phyloP scores from a whole-genome alignment of 2,113 vertebrate species.

The Lycaon pictus region DNA sequence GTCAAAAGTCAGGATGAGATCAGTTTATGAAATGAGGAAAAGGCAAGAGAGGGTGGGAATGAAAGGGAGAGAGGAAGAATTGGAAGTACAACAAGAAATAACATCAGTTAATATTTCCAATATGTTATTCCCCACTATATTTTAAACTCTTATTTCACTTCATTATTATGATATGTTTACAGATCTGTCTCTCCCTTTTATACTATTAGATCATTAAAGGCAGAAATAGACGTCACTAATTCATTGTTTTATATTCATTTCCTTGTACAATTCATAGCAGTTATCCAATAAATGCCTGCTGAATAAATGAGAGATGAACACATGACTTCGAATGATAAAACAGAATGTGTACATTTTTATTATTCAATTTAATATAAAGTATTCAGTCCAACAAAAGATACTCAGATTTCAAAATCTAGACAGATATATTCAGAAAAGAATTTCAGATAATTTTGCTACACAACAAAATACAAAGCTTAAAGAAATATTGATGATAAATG shows the following conservation, averaged over 20 bases:
- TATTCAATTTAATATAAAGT: conserved; percentile 64
- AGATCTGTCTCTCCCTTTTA: not conserved
- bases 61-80: not conserved
- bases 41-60: not conserved
- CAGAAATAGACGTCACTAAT: conserved; percentile 46
- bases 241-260: conserved; percentile 65
- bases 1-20: not conserved
- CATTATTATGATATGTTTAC: not conserved
- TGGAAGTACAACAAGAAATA: not conserved
- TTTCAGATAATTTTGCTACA: conserved; percentile 60
- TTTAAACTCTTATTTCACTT: conserved; percentile 39
- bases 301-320: conserved; percentile 66
- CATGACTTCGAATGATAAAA: conserved; percentile 65
- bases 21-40: not conserved
- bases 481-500: conserved; percentile 66
- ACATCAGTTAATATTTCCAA: not conserved
- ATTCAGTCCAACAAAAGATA: conserved; percentile 45
- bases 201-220: not conserved
- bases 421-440: conserved; percentile 50
- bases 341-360: conserved; percentile 18
- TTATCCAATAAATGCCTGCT: conserved; percentile 15
- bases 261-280: conserved; percentile 45
- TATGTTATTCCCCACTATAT: not conserved
- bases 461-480: conserved; percentile 47
- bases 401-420: conserved; percentile 45